These are phyloP conservation scores for Aphidoletes aphidimyza DNA, from an alignment of 2,888 invertebrate genomes.

Conservation along the genomic window DNA sequence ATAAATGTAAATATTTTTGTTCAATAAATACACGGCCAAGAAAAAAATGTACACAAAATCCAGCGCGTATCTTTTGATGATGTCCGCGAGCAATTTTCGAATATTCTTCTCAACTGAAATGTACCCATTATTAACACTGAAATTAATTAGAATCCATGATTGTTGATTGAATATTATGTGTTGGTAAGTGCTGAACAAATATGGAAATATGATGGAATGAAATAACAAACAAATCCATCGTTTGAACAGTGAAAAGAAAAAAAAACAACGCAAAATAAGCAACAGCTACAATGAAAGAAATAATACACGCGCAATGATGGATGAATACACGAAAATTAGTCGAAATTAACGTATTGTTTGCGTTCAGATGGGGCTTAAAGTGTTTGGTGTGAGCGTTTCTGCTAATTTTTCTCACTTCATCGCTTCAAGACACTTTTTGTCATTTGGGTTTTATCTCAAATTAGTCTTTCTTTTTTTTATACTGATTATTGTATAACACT, in stretches of 20 bases:
- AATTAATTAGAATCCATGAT: conserved; percentile 54
- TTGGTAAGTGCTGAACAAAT: conserved; percentile 34
- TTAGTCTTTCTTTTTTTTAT: no score
- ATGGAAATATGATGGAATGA: background rate
- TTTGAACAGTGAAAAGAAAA: background rate
- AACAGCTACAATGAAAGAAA: background rate
- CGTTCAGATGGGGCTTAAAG: no score
- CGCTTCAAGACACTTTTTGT: no score
- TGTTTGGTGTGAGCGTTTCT: no score
- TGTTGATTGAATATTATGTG: conserved; percentile 51
- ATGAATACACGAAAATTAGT: background rate
- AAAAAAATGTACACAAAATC: no score
- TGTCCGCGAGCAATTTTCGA: background rate
- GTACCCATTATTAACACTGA: background rate
- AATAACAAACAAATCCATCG: background rate
- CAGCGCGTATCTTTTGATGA: background rate
- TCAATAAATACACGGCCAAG: background rate
- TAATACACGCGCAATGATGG: no score
- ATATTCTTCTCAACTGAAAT: conserved; percentile 19
- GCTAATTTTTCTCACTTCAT: no score
- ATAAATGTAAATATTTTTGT: conserved; percentile 1
- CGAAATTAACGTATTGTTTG: background rate
- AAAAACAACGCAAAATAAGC: background rate
- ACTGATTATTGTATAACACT: no score
- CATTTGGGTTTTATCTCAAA: no score